Evolutionary conservation across 2,888 invertebrate species (phyloP).

Genomic region (Hemaris fuciformis): DNA sequence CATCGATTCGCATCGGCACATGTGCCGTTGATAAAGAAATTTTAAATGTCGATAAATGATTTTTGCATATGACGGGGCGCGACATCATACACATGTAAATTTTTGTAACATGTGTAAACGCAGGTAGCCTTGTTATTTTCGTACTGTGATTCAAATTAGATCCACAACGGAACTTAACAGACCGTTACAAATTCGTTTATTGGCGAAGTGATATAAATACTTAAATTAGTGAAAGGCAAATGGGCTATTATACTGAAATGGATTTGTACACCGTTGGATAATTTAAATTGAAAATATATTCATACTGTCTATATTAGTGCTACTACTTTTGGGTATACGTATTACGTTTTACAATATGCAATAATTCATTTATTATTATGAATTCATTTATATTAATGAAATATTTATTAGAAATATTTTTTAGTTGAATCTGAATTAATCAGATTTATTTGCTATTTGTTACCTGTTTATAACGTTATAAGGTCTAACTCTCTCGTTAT

Average conservation of each 20-base stretch:
- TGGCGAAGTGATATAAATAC: slow-evolving; percentile 58
- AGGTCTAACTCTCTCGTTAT: no score
- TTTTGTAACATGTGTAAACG: slow-evolving; percentile 66
- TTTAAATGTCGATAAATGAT: slow-evolving; percentile 76
- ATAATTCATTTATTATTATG: not conserved
- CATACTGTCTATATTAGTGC: not conserved
- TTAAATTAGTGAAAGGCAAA: slow-evolving; percentile 52
- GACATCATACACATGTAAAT: slow-evolving; percentile 55
- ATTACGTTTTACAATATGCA: not conserved
- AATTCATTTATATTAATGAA: not conserved
- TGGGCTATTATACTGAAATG: slow-evolving; percentile 39
- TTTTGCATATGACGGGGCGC: slow-evolving; percentile 73
- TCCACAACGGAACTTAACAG: slow-evolving; percentile 64
- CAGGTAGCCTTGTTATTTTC: slow-evolving; percentile 62
- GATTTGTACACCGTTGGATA: slow-evolving; percentile 41
- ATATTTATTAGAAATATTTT: not conserved
- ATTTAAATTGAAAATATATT: slow-evolving; percentile 5
- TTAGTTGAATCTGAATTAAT: not conserved
- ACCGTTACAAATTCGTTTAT: slow-evolving; percentile 67
- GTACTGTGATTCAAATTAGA: slow-evolving; percentile 63
- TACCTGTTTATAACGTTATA: no score
- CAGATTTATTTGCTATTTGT: no score
- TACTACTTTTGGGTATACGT: not conserved
- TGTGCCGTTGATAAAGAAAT: slow-evolving; percentile 66
- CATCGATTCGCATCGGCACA: slow-evolving; percentile 69